Base-by-base conservation (phyloP, 2,797 vertebrate species). In the Gymnothorax reevesii region DNA sequence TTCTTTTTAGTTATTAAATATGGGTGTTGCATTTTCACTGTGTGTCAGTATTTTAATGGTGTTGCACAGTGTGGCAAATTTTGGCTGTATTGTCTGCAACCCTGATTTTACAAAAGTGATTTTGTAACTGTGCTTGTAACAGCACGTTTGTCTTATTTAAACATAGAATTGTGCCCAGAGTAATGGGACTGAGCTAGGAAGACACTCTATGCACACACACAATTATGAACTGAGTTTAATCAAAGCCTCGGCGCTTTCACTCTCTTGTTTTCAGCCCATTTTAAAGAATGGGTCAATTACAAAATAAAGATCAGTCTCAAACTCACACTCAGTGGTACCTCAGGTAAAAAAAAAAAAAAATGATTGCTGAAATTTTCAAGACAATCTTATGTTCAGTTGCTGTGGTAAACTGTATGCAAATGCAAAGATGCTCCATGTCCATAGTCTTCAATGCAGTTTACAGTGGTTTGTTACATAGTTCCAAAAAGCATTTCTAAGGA, bases 281-380 rank as follows among this genome's bases (percentile, higher is more conserved):
- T 83, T 86, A 54, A 83, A 83, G 52, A 86, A 42, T 49, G 66
- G 57, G 57, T 82, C 71, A 54, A 87, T 87, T 84, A 71, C 82
- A 85, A 90, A 88, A 91, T 90, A 89, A 80, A 80, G 88, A 88
- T 86, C 90, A 88, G 91, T 91, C 88, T 89, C 87, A 89, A 91
- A 90, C 91, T 87, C 90, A 92, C 88, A 88, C 88, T 86, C 87
- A 89, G 88, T 55, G 88, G 90, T 90, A 90, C 90, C 89, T 89
- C 82, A 83, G 66, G 33, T n/a, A n/a, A 42, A 57, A 49, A 49
- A 66, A 86, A 86, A 88, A 88, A 86, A 82, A 86, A 86, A 83
- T 86, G 57, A 59, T 83, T 49, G 49, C 62, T 42, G 64, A 20
- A 77, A 52, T 73, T 71, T 2, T 82, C 54, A 83, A 86, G 80